Percentiles rank a stretch among this genome's conserved stretches.
Evolutionary conservation across 1,140 invertebrate species (phyloP).

Genomic region (Zaprionus tsacasi): DNA sequence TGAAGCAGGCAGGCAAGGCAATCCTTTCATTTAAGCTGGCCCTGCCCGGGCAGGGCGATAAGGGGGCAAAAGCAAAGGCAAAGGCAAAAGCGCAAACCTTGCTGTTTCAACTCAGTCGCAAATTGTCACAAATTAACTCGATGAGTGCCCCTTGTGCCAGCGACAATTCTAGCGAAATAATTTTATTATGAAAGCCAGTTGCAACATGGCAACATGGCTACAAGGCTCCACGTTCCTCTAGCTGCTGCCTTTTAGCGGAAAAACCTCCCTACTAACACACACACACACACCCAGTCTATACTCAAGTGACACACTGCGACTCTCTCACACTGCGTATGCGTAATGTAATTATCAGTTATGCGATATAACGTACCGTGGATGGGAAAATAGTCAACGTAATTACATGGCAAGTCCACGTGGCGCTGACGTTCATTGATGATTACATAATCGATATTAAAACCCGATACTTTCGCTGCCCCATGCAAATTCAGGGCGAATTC

Average conservation of each 20-base stretch:
- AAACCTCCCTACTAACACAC: background rate
- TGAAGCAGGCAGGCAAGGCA: slow-evolving; percentile 1
- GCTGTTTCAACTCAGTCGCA: slow-evolving; percentile 52
- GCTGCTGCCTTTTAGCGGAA: background rate
- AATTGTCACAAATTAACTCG: slow-evolving; percentile 77
- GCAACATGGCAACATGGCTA: slow-evolving; percentile 1
- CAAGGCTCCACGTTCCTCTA: background rate
- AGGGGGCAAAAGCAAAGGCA: background rate
- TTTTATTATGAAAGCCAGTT: slow-evolving; percentile 60
- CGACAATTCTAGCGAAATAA: slow-evolving; percentile 63
- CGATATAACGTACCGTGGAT: slow-evolving; percentile 18
- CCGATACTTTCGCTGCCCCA: slow-evolving; percentile 8
- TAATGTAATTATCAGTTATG: slow-evolving; percentile 58
- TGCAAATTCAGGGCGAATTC: slow-evolving; percentile 52
- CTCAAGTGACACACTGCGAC: background rate
- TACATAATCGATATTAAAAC: slow-evolving; percentile 66
- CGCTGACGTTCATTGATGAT: slow-evolving; percentile 56
- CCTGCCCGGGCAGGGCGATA: slow-evolving; percentile 14
- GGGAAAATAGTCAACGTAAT: slow-evolving; percentile 45
- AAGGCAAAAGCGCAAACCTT: slow-evolving; percentile 51
- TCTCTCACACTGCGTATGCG: slow-evolving; percentile 54
- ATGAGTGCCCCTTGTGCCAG: slow-evolving; percentile 65
- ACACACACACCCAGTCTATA: background rate
- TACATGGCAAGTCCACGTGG: slow-evolving; percentile 57
- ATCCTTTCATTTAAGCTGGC: slow-evolving; percentile 29